Conservation (phyloP, 2,888 invertebrate species). For the Caenorhabditis imperialis region DNA sequence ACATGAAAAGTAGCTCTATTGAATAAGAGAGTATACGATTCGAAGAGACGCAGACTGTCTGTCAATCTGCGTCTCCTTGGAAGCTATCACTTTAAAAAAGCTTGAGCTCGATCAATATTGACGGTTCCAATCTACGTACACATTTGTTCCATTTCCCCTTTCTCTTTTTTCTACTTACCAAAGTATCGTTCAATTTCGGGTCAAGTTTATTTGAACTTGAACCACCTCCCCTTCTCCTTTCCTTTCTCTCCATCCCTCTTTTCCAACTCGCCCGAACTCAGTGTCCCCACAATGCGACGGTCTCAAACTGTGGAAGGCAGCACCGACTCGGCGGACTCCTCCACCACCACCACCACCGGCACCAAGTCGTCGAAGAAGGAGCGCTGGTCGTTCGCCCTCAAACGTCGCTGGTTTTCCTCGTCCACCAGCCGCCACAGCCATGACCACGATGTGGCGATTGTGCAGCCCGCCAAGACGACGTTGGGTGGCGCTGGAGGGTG, state of each 20-base stretch:
- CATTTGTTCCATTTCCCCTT: not conserved
- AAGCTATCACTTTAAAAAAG: too few relatives aligned
- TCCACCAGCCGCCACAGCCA: constrained; percentile 56
- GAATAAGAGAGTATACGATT: too few relatives aligned
- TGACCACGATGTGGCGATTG: constrained; percentile 51
- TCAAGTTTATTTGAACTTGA: not conserved
- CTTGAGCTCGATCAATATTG: too few relatives aligned
- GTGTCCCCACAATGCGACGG: constrained; percentile 51
- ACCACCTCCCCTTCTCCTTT: constrained; percentile 1
- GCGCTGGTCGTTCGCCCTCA: constrained; percentile 72
- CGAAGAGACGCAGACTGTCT: too few relatives aligned
- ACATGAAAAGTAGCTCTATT: too few relatives aligned
- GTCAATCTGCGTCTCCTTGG: too few relatives aligned
- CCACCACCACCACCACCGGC: constrained; percentile 28
- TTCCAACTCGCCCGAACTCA: constrained; percentile 10
- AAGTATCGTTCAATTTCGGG: constrained; percentile 4
- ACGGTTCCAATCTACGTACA: constrained; percentile 23
- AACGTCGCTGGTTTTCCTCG: constrained; percentile 70
- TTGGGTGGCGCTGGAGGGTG: constrained; percentile 31
- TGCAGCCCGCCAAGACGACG: constrained; percentile 54
- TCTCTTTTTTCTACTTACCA: too few relatives aligned
- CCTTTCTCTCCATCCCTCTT: constrained; percentile 14
- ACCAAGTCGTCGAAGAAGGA: constrained; percentile 63
- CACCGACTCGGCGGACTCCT: constrained; percentile 34
- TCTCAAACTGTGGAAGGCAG: constrained; percentile 62